Percentiles rank a stretch among this genome's conserved stretches.
phyloP scores from a whole-genome alignment of 2,888 invertebrate genomes.

The Phoronis australis region DNA sequence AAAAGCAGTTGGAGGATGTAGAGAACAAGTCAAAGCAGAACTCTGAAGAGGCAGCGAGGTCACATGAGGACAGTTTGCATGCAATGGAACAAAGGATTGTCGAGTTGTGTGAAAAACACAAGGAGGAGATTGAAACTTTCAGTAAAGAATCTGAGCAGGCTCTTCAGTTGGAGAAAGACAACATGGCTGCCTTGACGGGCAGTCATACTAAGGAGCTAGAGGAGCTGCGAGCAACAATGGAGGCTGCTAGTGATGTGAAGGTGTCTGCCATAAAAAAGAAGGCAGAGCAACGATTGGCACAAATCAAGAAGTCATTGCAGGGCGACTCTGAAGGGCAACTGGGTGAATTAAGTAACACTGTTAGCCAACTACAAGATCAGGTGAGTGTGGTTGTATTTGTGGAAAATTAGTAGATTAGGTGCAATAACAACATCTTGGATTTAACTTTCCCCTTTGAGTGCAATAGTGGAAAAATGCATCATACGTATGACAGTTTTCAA shows the following conservation, averaged over 20 bases:
- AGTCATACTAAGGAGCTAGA: not conserved
- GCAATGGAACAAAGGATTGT: slow-evolving; percentile 22
- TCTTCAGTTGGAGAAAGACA: not conserved
- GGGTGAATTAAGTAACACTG: slow-evolving; percentile 19
- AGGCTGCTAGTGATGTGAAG: slow-evolving; percentile 32
- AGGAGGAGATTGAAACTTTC: slow-evolving; percentile 17
- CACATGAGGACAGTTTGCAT: slow-evolving; percentile 22
- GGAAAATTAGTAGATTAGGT: no score
- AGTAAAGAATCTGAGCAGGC: slow-evolving; percentile 10
- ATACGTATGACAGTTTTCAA: no score
- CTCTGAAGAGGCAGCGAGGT: slow-evolving; percentile 21
- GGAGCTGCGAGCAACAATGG: slow-evolving; percentile 20
- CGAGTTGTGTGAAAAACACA: slow-evolving; percentile 13
- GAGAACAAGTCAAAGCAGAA: slow-evolving; percentile 12
- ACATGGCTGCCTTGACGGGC: slow-evolving; percentile 1
- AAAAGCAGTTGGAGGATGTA: slow-evolving; percentile 19
- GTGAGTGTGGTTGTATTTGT: not conserved
- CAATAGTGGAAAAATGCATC: no score
- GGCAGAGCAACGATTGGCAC: slow-evolving; percentile 37
- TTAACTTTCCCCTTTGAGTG: no score
- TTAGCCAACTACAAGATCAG: not conserved
- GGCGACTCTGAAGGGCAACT: slow-evolving; percentile 25
- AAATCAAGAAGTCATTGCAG: slow-evolving; percentile 39
- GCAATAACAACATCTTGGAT: no score
- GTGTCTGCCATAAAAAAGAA: slow-evolving; percentile 42